Evolutionary conservation across 2,113 vertebrate species (phyloP), one percentile per base, ranked within the genome.

Genomic region (Leptobrachium ailaonicum): DNA sequence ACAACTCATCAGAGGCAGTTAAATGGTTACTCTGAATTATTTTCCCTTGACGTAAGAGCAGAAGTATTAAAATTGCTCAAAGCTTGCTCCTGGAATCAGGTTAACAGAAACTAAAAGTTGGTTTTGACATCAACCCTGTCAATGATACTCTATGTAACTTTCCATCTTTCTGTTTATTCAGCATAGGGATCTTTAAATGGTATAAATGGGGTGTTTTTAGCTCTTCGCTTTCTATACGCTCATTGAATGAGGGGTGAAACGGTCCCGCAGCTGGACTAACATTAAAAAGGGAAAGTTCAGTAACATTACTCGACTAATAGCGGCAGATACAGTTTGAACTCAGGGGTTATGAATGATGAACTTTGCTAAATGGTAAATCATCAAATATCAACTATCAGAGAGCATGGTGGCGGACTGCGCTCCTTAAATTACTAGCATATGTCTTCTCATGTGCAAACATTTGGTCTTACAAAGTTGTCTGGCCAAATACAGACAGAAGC

Each of bases 321-420:
- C 83, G 85, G 80, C 84, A 87, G 88, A 83, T 87, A 89, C 84
- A 89, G 41, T 87, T 86, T 90, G 88, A 91, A 90, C 87, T 87
- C 9, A 0, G 64, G 84, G 47, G 86, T 88, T 90, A 83, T 85
- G 84, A 86, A 87, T 88, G 83, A 90, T 84, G 86, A 88, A 87
- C 87, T 87, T 70, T 75, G 83, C 86, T 89, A 88, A 90, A 86
- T 87, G 74, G 83, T 85, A 89, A 89, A 93, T 90, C 88, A 88
- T 89, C 89, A 86, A 85, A 83, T 87, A 89, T 86, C 82, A 85
- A 74, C 87, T 84, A 83, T 89, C 81, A 84, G 83, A 87, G 47
- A 90, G 82, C 83, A 68, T 44, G 63, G 53, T 69, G 12, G 62
- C 85, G 70, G 43, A 8, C 73, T 87, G 73, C 70, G 71, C 83